phyloP scores from a whole-genome alignment of 1,140 invertebrate species.

The Drosophila lini region DNA sequence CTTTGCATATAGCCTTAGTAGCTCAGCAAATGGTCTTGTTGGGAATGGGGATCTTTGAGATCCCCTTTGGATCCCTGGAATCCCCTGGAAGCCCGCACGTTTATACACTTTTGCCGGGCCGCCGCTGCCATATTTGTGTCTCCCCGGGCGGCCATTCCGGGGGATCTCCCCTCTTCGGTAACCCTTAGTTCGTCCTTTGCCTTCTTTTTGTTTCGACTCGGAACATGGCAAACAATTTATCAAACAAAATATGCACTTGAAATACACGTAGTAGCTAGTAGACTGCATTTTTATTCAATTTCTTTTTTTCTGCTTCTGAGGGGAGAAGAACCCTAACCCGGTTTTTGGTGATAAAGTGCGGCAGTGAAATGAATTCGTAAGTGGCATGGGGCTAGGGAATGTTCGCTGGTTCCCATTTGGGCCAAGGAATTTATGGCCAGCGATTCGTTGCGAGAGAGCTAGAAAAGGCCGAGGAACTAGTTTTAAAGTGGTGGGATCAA shows the following conservation, averaged over 20 bases:
- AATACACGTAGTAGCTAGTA: constrained; percentile 62
- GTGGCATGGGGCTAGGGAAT: constrained; percentile 61
- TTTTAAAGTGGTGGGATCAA: constrained; percentile 40
- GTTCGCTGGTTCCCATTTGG: constrained; percentile 61
- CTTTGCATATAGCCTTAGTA: constrained; percentile 41
- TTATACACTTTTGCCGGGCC: constrained; percentile 70
- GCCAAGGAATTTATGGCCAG: constrained; percentile 65
- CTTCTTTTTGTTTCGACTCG: constrained; percentile 63
- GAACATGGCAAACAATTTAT: constrained; percentile 79
- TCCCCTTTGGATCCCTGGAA: constrained; percentile 4
- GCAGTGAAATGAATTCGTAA: constrained; percentile 75
- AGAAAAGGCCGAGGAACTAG: constrained; percentile 12
- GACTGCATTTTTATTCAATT: constrained; percentile 78
- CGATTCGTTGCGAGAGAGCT: constrained; percentile 36
- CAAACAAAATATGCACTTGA: constrained; percentile 81
- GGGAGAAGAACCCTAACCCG: not conserved
- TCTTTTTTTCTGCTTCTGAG: constrained; percentile 24
- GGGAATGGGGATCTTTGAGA: constrained; percentile 15
- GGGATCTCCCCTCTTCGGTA: not conserved
- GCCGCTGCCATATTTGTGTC: constrained; percentile 77
- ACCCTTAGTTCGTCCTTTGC: no score
- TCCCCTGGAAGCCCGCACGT: constrained; percentile 33
- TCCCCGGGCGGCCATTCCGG: constrained; percentile 70
- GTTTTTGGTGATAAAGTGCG: constrained; percentile 68
- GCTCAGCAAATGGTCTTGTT: constrained; percentile 6